Evolutionary conservation across 35 echinoderm and acorn worm species (phyloP).

Genomic region (Eucidaris tribuloides): DNA sequence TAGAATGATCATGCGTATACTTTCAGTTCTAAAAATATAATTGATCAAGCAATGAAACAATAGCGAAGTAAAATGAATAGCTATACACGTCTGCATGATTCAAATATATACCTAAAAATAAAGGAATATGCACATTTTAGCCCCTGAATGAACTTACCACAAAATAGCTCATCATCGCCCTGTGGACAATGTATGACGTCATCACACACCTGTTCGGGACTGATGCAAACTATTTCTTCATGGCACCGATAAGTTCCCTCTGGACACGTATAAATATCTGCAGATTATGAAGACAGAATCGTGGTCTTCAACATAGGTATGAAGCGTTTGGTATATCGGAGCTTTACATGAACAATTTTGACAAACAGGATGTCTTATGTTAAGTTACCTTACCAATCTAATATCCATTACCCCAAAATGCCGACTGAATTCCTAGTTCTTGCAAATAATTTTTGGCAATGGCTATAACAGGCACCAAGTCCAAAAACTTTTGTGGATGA

Average conservation of each 20-base stretch:
- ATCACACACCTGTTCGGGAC: conserved; percentile 45
- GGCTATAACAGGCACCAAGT: too few species aligned
- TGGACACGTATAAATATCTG: conserved; percentile 25
- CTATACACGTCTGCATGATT: neutral
- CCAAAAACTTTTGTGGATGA: too few species aligned
- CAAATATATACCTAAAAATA: neutral
- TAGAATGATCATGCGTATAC: neutral
- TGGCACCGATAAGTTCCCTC: conserved; percentile 57
- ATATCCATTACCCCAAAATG: too few species aligned
- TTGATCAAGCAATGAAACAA: neutral
- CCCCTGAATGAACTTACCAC: conserved; percentile 35
- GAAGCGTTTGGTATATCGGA: too few species aligned
- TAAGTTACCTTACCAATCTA: too few species aligned
- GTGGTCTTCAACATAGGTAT: too few species aligned
- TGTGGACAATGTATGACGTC: conserved; percentile 53
- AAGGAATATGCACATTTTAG: neutral
- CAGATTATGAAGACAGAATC: too few species aligned
- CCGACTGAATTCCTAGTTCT: too few species aligned
- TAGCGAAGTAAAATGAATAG: neutral
- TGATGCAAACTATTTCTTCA: conserved; percentile 24
- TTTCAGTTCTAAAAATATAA: neutral
- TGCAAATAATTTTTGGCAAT: too few species aligned
- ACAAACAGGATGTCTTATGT: too few species aligned
- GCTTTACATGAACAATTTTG: too few species aligned
- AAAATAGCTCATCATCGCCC: conserved; percentile 63